phyloP scores from a whole-genome alignment of 2,797 vertebrate species.

The Peromyscus nudipes region DNA sequence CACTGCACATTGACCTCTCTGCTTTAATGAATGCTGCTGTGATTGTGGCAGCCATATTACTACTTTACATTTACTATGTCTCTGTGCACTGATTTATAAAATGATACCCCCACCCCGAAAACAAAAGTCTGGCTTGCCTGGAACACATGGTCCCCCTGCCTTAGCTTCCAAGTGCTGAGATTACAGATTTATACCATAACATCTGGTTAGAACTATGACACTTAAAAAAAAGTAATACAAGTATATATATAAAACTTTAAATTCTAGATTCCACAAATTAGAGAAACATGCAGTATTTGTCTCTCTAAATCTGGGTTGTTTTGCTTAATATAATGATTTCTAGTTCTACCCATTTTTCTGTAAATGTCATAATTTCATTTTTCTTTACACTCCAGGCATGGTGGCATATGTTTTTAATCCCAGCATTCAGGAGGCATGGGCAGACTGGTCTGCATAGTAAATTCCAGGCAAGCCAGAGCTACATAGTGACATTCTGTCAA shows the following conservation, averaged over 20 bases:
- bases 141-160: too few species aligned
- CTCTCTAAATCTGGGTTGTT: neutral
- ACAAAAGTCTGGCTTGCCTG: neutral
- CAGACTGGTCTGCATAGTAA: neutral
- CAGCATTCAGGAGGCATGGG: neutral
- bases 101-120: neutral
- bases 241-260: neutral
- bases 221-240: neutral
- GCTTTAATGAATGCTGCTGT: neutral
- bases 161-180: neutral
- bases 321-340: neutral
- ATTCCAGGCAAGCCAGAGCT: neutral
- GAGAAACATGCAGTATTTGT: neutral
- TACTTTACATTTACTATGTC: slow-evolving; percentile 4
- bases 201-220: neutral
- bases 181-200: neutral
- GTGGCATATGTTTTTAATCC: neutral
- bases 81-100: slow-evolving; percentile 29
- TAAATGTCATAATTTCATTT: neutral
- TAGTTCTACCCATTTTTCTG: neutral
- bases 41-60: neutral
- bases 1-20: neutral
- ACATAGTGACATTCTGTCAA: neutral
- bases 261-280: neutral
- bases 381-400: neutral